A percentile compares a stretch with the other conserved stretches of the same genome.
Evolutionary conservation across 2,113 vertebrate species (phyloP).

Genomic region (Ahaetulla prasina): DNA sequence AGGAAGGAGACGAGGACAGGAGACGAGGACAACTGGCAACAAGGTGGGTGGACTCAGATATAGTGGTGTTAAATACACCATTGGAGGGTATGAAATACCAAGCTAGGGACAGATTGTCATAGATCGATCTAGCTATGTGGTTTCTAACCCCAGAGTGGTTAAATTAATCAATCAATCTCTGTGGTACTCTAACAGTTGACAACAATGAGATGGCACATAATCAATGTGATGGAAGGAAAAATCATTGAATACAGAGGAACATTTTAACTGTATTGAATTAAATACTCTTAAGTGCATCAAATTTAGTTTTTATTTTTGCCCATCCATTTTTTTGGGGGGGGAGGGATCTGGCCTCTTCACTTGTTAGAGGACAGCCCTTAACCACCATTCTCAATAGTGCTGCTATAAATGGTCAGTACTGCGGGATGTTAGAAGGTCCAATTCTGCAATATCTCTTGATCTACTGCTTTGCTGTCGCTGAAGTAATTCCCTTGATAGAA

Average conservation of each 20-base stretch:
- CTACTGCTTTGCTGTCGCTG: not conserved
- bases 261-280: not conserved
- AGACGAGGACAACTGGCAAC: not conserved
- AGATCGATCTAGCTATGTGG: not conserved
- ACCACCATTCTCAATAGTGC: not conserved
- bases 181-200: not conserved
- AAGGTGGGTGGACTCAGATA: not conserved
- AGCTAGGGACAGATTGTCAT: not conserved
- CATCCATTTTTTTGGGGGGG: not conserved
- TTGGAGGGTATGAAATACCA: not conserved
- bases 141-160: not conserved
- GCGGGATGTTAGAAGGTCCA: not conserved
- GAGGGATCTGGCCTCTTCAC: not conserved
- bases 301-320: not conserved
- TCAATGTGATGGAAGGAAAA: not conserved
- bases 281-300: not conserved
- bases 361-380: not conserved
- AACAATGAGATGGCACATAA: not conserved
- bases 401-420: not conserved
- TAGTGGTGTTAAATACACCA: not conserved
- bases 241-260: not conserved
- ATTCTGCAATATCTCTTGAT: not conserved
- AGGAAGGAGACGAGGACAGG: not conserved
- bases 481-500: accelerated
- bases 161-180: not conserved